Conservation (phyloP, 2,797 vertebrate species). For the Babyrousa celebensis region DNA sequence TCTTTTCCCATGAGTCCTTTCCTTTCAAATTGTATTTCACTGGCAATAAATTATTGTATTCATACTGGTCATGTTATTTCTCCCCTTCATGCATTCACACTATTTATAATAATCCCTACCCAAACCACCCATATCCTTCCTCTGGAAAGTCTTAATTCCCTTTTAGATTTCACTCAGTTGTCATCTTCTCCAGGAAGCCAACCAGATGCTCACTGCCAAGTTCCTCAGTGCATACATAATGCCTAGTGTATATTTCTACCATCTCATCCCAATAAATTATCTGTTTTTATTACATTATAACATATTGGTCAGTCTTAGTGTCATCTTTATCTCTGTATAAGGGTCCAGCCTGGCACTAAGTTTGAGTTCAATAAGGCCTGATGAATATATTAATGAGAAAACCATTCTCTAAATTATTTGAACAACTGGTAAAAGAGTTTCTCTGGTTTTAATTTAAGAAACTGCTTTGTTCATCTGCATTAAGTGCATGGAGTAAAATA, state of each 20-base stretch:
- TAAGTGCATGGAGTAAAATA: not conserved
- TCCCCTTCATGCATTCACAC: not conserved
- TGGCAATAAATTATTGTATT: not conserved
- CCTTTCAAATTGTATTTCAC: not conserved
- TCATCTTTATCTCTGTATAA: conserved; percentile 36
- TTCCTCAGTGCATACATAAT: not conserved
- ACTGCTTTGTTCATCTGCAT: not conserved
- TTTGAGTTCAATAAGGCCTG: not conserved
- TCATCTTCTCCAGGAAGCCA: not conserved
- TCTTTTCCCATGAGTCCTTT: not conserved
- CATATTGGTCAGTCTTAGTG: not conserved
- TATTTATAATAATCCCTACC: not conserved
- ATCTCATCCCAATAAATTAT: not conserved
- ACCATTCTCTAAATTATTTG: not conserved
- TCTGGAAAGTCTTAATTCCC: not conserved
- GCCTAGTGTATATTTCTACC: not conserved
- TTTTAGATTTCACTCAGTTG: not conserved
- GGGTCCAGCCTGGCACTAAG: not conserved
- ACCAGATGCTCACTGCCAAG: not conserved
- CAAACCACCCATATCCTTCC: not conserved
- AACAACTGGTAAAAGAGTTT: not conserved
- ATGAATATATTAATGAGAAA: conserved; percentile 12
- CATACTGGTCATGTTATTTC: not conserved
- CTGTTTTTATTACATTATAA: not conserved
- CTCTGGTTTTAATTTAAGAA: conserved; percentile 37